Percentiles rank a stretch among this genome's conserved stretches.
These are phyloP conservation scores for Neotoma lepida DNA, from an alignment of 2,113 vertebrate species.

Conservation along the genomic window DNA sequence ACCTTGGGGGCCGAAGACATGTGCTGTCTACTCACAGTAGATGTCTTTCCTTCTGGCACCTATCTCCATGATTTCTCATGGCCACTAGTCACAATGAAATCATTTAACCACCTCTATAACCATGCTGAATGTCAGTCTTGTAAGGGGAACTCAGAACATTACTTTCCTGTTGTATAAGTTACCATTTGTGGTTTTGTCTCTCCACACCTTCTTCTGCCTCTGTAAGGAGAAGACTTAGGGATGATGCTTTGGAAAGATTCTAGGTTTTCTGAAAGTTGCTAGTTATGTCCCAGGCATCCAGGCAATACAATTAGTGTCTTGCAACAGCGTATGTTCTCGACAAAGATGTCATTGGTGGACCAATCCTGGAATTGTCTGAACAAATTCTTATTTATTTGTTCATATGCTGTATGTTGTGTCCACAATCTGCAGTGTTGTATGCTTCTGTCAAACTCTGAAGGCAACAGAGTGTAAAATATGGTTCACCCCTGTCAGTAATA, in stretches of 20 bases:
- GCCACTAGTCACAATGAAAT: not conserved
- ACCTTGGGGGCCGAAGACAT: not conserved
- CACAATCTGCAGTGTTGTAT: not conserved
- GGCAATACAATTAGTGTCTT: not conserved
- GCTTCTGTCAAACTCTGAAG: not conserved
- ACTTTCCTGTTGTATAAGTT: not conserved
- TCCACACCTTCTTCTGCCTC: not conserved
- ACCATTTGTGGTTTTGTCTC: accelerated
- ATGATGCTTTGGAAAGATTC: not conserved
- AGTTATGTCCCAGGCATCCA: not conserved
- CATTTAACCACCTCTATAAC: accelerated
- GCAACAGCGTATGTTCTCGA: accelerated
- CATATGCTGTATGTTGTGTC: no score
- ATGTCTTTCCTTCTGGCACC: not conserved
- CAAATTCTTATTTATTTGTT: not conserved
- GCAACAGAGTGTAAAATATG: not conserved
- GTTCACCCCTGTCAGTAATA: not conserved
- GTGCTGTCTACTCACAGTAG: accelerated
- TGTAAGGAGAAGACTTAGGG: no score
- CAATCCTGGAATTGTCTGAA: not conserved
- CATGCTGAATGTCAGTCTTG: accelerated
- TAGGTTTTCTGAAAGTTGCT: not conserved
- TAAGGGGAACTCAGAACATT: accelerated
- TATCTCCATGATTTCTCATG: accelerated
- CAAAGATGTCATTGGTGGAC: no score